Evolutionary conservation across 2,888 invertebrate genomes (phyloP).

Genomic region (Pammene aurita): DNA sequence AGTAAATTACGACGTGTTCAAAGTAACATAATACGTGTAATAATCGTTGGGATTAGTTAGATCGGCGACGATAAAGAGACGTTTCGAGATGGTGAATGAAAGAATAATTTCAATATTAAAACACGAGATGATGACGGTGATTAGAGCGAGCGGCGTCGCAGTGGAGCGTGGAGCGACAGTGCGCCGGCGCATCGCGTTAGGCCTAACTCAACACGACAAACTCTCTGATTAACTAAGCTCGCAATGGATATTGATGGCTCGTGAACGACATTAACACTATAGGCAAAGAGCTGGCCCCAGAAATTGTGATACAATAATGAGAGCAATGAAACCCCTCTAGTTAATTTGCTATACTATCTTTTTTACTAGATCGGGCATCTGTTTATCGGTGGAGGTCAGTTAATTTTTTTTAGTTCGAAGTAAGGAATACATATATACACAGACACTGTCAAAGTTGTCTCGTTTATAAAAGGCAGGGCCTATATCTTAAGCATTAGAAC

Average conservation of each 20-base stretch:
- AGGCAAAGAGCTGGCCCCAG: neutral
- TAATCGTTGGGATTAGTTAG: slow-evolving; percentile 76
- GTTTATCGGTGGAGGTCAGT: too few species aligned
- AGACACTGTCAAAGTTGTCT: too few species aligned
- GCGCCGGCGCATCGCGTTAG: slow-evolving; percentile 68
- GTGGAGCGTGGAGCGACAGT: slow-evolving; percentile 63
- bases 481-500: too few species aligned
- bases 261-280: slow-evolving; percentile 47
- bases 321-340: too few species aligned
- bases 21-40: slow-evolving; percentile 77
- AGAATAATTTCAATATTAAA: slow-evolving; percentile 76
- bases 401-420: too few species aligned
- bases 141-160: slow-evolving; percentile 63
- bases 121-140: slow-evolving; percentile 69
- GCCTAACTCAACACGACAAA: slow-evolving; percentile 73
- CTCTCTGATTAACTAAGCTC: slow-evolving; percentile 70
- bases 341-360: too few species aligned
- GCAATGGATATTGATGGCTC: slow-evolving; percentile 64
- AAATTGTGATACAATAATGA: too few species aligned
- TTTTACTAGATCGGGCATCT: too few species aligned
- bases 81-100: slow-evolving; percentile 75
- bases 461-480: too few species aligned
- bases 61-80: slow-evolving; percentile 72
- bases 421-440: too few species aligned
- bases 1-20: slow-evolving; percentile 71